Evolutionary conservation across 2,113 vertebrate species (phyloP), one percentile per base, ranked within the genome.

Genomic region (Sinocyclocheilus maitianheensis): DNA sequence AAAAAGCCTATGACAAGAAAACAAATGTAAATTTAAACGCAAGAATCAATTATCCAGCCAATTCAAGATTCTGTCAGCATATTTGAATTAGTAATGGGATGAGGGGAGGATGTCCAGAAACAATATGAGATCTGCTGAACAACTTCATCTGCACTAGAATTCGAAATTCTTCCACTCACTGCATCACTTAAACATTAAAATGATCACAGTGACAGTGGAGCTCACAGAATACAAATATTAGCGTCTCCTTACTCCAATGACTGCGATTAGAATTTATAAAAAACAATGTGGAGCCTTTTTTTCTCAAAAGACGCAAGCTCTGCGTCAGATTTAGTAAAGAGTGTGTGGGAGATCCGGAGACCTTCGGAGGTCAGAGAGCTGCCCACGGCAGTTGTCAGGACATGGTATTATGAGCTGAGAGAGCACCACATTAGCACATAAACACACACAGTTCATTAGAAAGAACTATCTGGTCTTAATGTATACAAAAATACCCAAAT

Each of bases 311-410:
- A 79, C n/a, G 20, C 30, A 43, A 60, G 11, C 22, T 40, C 22
- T 79, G 55, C 1, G 11, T 20, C 26, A 34, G 75, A 60, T 67
- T 58, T 20, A 51, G 26, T 5, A 67, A 43, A 71, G n/a, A 30
- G 22, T 53, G n/a, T 80, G 60, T 40, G 53, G 43, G 12, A 81
- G 71, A 77, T 79, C 62, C 1, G 6, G 37, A 72, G 77, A 77
- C 74, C 34, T 14, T 62, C 43, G 40, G 48, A 34, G 22, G 60
- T 86, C 72, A 69, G 30, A 78, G 53, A 83, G 60, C 86, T 84
- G 80, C 86, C 46, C 34, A 78, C 46, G 53, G 81, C 46, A 79
- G 80, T 84, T 84, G 81, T 72, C 86, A 87, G 46, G 82, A 62
- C 34, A 78, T 37, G 55, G 34, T 53, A 30, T 84, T 77, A 63